Conservation (phyloP, 2,888 invertebrate genomes). For the Apodemia mormo region DNA sequence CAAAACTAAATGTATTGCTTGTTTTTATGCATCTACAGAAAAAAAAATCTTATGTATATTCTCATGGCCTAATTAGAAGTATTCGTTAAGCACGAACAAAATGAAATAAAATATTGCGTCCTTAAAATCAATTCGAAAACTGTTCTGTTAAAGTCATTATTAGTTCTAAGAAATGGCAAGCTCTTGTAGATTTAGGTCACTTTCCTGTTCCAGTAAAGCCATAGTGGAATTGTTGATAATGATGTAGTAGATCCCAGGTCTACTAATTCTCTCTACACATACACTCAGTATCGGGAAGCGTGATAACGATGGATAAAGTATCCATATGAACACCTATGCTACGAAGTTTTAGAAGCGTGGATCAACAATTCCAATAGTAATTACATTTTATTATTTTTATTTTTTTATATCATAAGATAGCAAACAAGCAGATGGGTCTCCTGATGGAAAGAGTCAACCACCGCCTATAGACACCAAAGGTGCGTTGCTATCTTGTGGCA, state of each 20-base stretch:
- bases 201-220: not conserved
- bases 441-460: too few species aligned
- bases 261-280: too few species aligned
- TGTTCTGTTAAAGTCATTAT: not conserved
- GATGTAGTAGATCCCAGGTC: slow-evolving; percentile 5
- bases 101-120: not conserved
- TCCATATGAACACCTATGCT: not conserved
- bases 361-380: not conserved
- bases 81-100: too few species aligned
- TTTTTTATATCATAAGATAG: too few species aligned
- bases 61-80: too few species aligned
- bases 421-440: too few species aligned
- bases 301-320: not conserved
- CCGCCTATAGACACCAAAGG: too few species aligned
- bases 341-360: not conserved
- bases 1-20: too few species aligned
- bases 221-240: not conserved
- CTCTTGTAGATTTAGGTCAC: not conserved
- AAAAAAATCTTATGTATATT: too few species aligned
- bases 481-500: too few species aligned
- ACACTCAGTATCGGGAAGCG: not conserved
- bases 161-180: not conserved
- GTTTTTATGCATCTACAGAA: too few species aligned
- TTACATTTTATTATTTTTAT: too few species aligned
- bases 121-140: not conserved